Evolutionary conservation across 2,113 vertebrate genomes (phyloP).

Genomic region (Cyprinodon tularosa): DNA sequence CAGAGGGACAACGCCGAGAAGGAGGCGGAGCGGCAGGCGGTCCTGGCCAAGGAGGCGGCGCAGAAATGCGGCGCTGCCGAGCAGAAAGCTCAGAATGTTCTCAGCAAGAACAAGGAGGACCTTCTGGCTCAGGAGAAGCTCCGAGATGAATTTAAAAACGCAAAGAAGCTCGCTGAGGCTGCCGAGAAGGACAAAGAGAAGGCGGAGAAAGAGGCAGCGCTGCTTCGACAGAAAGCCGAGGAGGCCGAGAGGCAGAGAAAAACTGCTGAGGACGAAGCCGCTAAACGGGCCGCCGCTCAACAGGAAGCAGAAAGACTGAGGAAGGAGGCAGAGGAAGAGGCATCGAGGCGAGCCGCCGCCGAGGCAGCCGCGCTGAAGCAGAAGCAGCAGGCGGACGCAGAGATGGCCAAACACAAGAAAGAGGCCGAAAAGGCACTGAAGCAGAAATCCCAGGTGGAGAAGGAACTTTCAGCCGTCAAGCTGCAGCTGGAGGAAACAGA

Average conservation of each 20-base stretch:
- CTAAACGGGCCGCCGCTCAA: conserved; percentile 84
- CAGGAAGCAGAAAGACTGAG: conserved; percentile 86
- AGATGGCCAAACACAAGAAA: conserved; percentile 94
- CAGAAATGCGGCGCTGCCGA: conserved; percentile 87
- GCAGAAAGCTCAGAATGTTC: conserved; percentile 86
- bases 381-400: conserved; percentile 87
- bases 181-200: conserved; percentile 85
- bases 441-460: conserved; percentile 92
- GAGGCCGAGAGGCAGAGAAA: conserved; percentile 89
- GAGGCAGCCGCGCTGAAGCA: conserved; percentile 88
- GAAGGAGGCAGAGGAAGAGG: conserved; percentile 91
- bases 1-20: conserved; percentile 88
- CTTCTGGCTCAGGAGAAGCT: conserved; percentile 86
- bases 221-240: conserved; percentile 87
- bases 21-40: conserved; percentile 87
- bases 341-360: conserved; percentile 82
- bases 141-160: conserved; percentile 84
- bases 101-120: conserved; percentile 89
- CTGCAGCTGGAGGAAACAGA: conserved; percentile 91
- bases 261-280: conserved; percentile 86
- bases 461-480: conserved; percentile 88
- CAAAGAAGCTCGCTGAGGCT: conserved; percentile 82
- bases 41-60: conserved; percentile 88
- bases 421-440: conserved; percentile 89
- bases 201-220: conserved; percentile 86